A percentile compares a stretch with the other conserved stretches of the same genome.
Evolutionary conservation across 2,888 invertebrate genomes (phyloP).

Genomic region (Acanthosepion lycidas): DNA sequence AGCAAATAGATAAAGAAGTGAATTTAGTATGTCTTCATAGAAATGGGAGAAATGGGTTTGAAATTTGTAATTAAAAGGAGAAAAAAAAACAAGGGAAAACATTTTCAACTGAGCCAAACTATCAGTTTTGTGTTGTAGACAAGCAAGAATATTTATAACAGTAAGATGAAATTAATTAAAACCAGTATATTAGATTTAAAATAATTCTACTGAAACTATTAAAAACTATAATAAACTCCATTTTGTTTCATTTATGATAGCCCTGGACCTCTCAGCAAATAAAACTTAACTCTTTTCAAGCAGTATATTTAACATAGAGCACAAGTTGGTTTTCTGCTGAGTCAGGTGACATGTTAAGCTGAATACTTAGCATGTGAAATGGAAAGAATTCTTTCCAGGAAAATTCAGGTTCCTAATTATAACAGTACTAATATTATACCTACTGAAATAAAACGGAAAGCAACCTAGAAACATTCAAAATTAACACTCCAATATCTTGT

Average conservation of each 20-base stretch:
- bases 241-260: not conserved
- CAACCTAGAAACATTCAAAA: not conserved
- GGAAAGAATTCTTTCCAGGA: not conserved
- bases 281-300: not conserved
- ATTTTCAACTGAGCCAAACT: not conserved
- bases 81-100: not conserved
- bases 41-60: constrained; percentile 33
- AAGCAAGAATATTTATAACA: not conserved
- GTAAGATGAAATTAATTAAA: not conserved
- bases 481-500: not conserved
- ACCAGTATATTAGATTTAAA: not conserved
- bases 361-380: not conserved
- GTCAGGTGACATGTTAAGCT: not conserved
- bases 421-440: too few relatives aligned
- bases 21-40: constrained; percentile 17
- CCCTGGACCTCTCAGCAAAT: too few relatives aligned
- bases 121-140: not conserved
- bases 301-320: not conserved
- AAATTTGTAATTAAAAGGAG: not conserved
- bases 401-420: not conserved
- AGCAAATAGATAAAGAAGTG: not conserved
- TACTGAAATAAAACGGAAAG: too few relatives aligned
- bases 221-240: not conserved
- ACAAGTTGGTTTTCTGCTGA: not conserved
- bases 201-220: not conserved